phyloP scores from a whole-genome alignment of 2,888 invertebrate species.

The Linyphia triangularis region DNA sequence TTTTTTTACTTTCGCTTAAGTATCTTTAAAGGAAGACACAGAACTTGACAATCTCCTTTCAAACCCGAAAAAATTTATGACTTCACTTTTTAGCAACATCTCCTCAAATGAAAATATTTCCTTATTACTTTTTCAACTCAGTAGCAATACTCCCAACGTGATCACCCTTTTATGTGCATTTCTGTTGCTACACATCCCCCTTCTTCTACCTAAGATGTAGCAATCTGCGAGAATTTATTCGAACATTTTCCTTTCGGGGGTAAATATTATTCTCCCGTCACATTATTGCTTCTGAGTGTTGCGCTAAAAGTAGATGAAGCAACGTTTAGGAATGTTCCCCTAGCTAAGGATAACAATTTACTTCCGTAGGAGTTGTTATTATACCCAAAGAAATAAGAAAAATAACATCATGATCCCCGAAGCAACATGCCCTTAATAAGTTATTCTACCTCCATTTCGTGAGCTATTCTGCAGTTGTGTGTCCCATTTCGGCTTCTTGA shows the following conservation, averaged over 20 bases:
- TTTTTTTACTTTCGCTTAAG: too few species aligned
- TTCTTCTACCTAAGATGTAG: neutral
- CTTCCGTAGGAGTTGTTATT: neutral
- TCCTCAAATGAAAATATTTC: neutral
- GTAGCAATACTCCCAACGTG: neutral
- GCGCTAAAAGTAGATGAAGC: neutral
- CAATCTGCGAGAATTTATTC: slow-evolving; percentile 3
- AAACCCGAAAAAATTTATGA: too few species aligned
- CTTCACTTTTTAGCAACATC: too few species aligned
- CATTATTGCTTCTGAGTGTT: neutral
- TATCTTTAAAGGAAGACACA: too few species aligned
- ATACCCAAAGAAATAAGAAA: slow-evolving; percentile 3
- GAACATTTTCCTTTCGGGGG: neutral
- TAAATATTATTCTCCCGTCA: neutral
- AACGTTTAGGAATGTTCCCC: neutral
- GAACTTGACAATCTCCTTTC: too few species aligned
- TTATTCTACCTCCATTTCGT: slow-evolving; percentile 3
- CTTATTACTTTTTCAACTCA: neutral
- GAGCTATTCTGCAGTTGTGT: too few species aligned
- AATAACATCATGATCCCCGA: neutral
- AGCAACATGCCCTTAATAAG: neutral
- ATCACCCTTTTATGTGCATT: neutral
- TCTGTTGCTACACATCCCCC: neutral
- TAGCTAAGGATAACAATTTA: neutral
- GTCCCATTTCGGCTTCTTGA: neutral